phyloP scores from a whole-genome alignment of 2,888 invertebrate genomes.

The Bombylius discolor region DNA sequence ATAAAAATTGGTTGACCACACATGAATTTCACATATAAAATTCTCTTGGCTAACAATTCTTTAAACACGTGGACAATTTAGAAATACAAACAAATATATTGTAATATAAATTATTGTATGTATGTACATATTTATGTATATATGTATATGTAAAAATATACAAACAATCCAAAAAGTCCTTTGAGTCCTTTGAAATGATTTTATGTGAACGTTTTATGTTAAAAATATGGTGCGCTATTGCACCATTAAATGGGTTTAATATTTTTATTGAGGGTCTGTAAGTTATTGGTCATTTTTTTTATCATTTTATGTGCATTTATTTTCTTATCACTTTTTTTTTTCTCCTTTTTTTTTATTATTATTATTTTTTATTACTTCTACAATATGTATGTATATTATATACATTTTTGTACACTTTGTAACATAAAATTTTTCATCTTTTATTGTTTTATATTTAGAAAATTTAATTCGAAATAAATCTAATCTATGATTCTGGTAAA shows the following conservation, averaged over 20 bases:
- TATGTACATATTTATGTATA: background rate
- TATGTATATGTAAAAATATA: background rate
- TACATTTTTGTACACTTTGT: too few relatives aligned
- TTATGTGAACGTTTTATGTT: conserved; percentile 9
- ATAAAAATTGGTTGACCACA: background rate
- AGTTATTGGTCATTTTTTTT: background rate
- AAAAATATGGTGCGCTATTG: conserved; percentile 7
- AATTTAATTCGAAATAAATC: too few relatives aligned
- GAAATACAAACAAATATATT: background rate
- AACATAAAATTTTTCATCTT: too few relatives aligned
- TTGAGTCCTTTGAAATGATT: conserved; percentile 3
- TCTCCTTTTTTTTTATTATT: background rate
- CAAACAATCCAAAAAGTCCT: background rate
- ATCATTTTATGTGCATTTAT: background rate
- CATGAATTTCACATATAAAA: background rate
- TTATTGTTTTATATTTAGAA: too few relatives aligned
- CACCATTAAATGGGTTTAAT: conserved; percentile 9
- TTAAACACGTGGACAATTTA: background rate
- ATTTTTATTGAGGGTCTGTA: conserved; percentile 7
- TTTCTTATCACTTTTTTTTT: background rate
- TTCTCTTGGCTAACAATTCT: background rate
- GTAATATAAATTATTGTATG: background rate
- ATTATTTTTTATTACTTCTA: background rate
- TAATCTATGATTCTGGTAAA: too few relatives aligned
- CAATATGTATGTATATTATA: background rate